Base-by-base conservation (phyloP, 2,113 vertebrate species). In the Onychostoma macrolepis region DNA sequence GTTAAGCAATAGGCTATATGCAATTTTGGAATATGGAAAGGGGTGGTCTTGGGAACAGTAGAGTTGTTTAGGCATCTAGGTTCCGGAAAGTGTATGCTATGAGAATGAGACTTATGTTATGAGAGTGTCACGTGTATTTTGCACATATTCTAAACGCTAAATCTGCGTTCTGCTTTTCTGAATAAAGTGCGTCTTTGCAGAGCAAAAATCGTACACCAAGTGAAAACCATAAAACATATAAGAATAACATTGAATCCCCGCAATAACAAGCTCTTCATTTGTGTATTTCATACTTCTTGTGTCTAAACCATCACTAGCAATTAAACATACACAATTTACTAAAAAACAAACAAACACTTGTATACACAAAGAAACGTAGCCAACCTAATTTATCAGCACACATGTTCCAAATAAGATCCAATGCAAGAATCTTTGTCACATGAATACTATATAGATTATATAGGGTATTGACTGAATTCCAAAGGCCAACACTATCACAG, bases 401-500 rank as follows among this genome's bases (percentile, higher is more conserved):
- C n/a, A 6, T 80, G 50, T 56, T 15, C 17, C 26, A 84, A 28
- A 67, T 69, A 21, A 67, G 87, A 80, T 48, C 87, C 91, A 88
- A 24, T 93, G 93, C 93, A 94, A 93, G 88, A 94, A 92, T 80
- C 58, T 90, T 79, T 92, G 90, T 90, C 89, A 80, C 90, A 90
- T 48, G 48, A 87, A 48, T 81, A 85, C 82, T 84, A n/a, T 9
- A 10, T 58, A 56, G 10, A 45, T 24, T 85, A 80, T 83, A 88
- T 90, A 84, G 86, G 83, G 82, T 91, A 92, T 92, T 92, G 89
- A 90, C 89, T 90, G 90, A 92, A 94, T 93, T 93, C 93, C 93
- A 92, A 88, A 92, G 91, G 88, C 89, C 15, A 85, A 50, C 90
- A 91, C 93, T 92, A 92, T 94, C 94, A 91, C 93, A 94, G 93